Conservation (phyloP, 1,140 invertebrate genomes). For the Panagrolaimus sp. region DNA sequence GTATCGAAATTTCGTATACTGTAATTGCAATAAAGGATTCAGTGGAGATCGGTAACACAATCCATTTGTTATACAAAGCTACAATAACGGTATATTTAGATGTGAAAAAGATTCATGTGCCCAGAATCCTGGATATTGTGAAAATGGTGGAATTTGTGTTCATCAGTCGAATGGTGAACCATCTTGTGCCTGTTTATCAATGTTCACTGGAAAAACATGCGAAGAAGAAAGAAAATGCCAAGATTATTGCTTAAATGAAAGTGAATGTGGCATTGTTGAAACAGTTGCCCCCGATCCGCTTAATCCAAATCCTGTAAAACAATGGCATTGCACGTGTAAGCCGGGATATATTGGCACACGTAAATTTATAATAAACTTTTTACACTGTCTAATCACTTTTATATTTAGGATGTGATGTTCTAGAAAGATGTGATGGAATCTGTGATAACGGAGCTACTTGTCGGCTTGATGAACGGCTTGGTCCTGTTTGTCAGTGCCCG, state of each 20-base stretch:
- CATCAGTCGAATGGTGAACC: background rate
- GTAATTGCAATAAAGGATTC: background rate
- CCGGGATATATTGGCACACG: background rate
- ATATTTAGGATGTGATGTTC: background rate
- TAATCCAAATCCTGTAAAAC: background rate
- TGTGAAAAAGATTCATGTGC: background rate
- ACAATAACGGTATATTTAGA: no score
- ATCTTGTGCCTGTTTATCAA: background rate
- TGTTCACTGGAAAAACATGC: background rate
- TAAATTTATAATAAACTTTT: no score
- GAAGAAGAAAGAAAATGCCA: background rate
- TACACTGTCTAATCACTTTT: no score
- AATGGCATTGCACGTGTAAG: background rate
- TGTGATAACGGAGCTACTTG: background rate
- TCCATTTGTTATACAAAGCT: no score
- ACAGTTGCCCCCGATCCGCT: background rate
- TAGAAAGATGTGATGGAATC: background rate
- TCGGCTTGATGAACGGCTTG: background rate
- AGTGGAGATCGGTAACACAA: background rate
- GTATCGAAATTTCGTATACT: background rate
- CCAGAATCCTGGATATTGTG: background rate
- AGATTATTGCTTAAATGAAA: background rate
- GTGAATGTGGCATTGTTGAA: background rate
- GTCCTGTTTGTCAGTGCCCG: slow-evolving; percentile 7
- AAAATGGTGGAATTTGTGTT: slow-evolving; percentile 7